Percentiles rank a stretch among this genome's conserved stretches.
These are phyloP conservation scores for Anoplophora glabripennis DNA, from an alignment of 1,140 invertebrate species.

Conservation along the genomic window DNA sequence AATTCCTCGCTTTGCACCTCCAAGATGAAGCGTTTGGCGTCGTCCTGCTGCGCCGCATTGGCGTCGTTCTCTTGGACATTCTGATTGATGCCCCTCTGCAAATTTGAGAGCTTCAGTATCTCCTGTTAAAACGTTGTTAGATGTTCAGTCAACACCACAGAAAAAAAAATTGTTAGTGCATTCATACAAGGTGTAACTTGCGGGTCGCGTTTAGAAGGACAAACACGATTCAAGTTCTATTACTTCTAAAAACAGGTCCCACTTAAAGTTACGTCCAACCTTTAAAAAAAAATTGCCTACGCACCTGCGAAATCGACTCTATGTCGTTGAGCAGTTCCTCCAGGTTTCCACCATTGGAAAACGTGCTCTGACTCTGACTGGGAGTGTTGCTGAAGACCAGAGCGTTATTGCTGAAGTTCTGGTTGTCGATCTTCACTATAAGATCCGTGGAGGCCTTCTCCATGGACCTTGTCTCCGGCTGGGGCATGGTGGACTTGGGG, in stretches of 20 bases:
- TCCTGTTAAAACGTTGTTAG: constrained; percentile 19
- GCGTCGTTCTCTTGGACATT: background rate
- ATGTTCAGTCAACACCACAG: background rate
- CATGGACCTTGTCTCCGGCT: constrained; percentile 16
- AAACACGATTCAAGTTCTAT: no score
- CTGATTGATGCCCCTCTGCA: constrained; percentile 21
- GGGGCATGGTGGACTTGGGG: constrained; percentile 20
- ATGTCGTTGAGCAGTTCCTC: constrained; percentile 54
- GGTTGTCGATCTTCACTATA: constrained; percentile 45
- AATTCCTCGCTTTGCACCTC: no score
- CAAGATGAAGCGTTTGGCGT: no score
- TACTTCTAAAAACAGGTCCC: no score
- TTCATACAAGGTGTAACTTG: background rate
- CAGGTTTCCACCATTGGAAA: constrained; percentile 49
- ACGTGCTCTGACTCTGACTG: constrained; percentile 41
- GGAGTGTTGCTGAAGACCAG: constrained; percentile 26
- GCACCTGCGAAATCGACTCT: constrained; percentile 51
- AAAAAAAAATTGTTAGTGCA: background rate
- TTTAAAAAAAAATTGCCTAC: background rate
- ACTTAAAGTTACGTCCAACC: no score
- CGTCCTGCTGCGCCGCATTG: no score
- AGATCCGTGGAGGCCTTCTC: constrained; percentile 40
- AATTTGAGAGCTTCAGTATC: constrained; percentile 36
- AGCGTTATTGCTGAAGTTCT: constrained; percentile 29
- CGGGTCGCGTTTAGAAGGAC: background rate